phyloP scores from a whole-genome alignment of 2,797 vertebrate species.

The Notolepis coatsorum region DNA sequence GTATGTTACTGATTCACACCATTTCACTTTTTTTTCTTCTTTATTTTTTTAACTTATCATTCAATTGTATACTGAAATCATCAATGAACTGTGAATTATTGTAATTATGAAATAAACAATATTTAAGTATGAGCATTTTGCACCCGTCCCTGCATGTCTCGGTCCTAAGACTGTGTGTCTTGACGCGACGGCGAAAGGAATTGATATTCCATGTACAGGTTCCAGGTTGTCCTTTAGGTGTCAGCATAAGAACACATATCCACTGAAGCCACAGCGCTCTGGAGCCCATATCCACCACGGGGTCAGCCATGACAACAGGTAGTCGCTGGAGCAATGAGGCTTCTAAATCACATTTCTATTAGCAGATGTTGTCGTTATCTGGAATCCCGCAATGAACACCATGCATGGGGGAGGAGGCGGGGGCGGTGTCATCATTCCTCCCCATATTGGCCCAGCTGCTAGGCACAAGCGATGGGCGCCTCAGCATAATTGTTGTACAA shows the following conservation, averaged over 20 bases:
- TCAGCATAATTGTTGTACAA: slow-evolving; percentile 18
- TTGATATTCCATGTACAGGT: slow-evolving; percentile 43
- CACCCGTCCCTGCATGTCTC: background rate
- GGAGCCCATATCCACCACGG: background rate
- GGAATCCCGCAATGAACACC: too few species aligned
- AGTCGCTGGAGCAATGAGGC: background rate
- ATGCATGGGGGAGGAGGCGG: too few species aligned
- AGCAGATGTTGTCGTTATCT: background rate
- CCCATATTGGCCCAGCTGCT: background rate
- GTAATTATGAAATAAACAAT: slow-evolving; percentile 75
- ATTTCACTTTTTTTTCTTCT: slow-evolving; percentile 13
- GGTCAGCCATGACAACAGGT: too few species aligned
- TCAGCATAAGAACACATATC: slow-evolving; percentile 73
- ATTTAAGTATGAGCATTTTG: slow-evolving; percentile 48
- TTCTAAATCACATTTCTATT: slow-evolving; percentile 25
- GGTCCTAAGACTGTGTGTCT: background rate
- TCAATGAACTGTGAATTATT: slow-evolving; percentile 79
- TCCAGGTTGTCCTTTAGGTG: slow-evolving; percentile 80
- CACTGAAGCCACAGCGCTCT: background rate
- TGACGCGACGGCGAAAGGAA: slow-evolving; percentile 5
- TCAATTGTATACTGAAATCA: slow-evolving; percentile 62
- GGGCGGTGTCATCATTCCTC: slow-evolving; percentile 39
- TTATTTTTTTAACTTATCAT: slow-evolving; percentile 27
- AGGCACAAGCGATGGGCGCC: background rate
- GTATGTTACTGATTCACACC: slow-evolving; percentile 2